Evolutionary conservation across 2,797 vertebrate species (phyloP).

Genomic region (Falco peregrinus): DNA sequence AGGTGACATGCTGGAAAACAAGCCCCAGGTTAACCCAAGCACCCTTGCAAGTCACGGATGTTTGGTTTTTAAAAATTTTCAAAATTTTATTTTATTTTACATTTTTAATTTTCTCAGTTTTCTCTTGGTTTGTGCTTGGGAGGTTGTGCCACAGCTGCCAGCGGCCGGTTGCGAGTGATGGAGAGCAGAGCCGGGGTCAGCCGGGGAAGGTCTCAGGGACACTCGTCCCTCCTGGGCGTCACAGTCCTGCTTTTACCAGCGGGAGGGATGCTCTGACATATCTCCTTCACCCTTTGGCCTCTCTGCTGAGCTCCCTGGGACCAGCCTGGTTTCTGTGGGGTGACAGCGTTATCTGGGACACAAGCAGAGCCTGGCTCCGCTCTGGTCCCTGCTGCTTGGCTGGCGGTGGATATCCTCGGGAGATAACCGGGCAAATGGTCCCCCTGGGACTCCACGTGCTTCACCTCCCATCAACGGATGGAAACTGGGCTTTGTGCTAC

Average conservation of each 20-base stretch:
- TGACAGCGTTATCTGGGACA: constrained; percentile 37
- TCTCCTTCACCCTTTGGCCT: constrained; percentile 27
- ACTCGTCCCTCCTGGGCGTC: neutral
- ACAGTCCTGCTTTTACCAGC: neutral
- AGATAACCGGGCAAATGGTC: neutral
- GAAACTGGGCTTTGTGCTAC: rapidly evolving
- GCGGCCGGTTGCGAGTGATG: neutral
- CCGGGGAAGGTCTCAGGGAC: neutral
- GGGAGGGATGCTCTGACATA: neutral
- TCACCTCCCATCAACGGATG: neutral
- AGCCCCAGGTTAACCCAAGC: neutral
- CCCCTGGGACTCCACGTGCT: neutral
- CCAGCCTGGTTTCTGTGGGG: neutral
- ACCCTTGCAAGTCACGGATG: neutral
- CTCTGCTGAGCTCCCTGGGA: neutral
- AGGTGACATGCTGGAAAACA: neutral
- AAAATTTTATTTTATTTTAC: neutral
- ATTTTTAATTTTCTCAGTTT: neutral
- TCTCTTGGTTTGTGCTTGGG: neutral
- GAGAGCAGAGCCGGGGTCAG: neutral
- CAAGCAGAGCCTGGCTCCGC: constrained; percentile 2
- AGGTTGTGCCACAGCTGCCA: neutral
- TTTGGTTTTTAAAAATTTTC: neutral
- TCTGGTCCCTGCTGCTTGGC: neutral
- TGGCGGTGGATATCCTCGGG: neutral